phyloP scores from a whole-genome alignment of 2,888 invertebrate species.

The Macrosoma leucophasiata region DNA sequence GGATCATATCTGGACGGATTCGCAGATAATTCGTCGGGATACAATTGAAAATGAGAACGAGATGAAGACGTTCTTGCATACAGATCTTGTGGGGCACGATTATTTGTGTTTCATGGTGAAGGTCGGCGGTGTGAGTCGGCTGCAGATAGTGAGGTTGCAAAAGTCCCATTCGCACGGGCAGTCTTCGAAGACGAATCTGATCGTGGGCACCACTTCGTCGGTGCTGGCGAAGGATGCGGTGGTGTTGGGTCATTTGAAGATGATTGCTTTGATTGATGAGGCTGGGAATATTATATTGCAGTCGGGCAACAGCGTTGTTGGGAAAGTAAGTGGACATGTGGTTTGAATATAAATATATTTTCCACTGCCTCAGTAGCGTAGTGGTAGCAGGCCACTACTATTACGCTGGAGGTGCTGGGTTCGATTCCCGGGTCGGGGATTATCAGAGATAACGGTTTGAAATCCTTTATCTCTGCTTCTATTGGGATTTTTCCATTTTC shows the following conservation, averaged over 20 bases:
- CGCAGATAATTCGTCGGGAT: conserved; percentile 52
- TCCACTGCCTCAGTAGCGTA: too few species aligned
- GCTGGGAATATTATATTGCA: conserved; percentile 87
- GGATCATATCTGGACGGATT: conserved; percentile 93
- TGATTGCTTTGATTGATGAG: conserved; percentile 89
- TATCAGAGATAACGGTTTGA: too few species aligned
- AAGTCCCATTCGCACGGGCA: conserved; percentile 73
- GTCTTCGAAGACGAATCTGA: conserved; percentile 75
- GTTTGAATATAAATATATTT: too few species aligned
- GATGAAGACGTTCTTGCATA: conserved; percentile 85
- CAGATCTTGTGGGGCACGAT: conserved; percentile 90
- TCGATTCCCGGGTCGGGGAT: too few species aligned
- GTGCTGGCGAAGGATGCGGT: conserved; percentile 91
- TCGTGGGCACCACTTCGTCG: conserved; percentile 83
- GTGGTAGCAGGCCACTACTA: too few species aligned
- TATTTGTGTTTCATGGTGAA: conserved; percentile 86
- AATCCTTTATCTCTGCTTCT: too few species aligned
- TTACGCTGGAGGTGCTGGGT: too few species aligned
- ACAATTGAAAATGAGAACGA: conserved; percentile 48
- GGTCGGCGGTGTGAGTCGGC: conserved; percentile 55
- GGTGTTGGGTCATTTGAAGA: conserved; percentile 84
- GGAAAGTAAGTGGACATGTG: conserved; percentile 77
- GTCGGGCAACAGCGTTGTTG: conserved; percentile 87
- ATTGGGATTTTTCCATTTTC: too few species aligned
- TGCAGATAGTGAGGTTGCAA: conserved; percentile 81